Conservation (phyloP, 2,797 vertebrate genomes). For the Gymnoscopelus microlampas region DNA sequence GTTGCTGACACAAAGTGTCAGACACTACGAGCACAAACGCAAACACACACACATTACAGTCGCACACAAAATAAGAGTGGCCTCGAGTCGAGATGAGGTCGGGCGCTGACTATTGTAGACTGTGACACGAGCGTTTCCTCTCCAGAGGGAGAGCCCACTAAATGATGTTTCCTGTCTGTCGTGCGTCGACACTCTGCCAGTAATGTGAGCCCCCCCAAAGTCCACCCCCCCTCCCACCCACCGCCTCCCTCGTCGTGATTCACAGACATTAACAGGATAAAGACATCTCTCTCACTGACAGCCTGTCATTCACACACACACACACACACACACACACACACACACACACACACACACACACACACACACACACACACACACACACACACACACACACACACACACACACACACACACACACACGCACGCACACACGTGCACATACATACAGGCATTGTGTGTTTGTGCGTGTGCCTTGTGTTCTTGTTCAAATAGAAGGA, state of each 20-base stretch:
- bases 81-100: conserved; percentile 64
- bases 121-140: conserved; percentile 64
- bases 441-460: background rate
- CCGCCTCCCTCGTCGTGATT: background rate
- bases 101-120: conserved; percentile 51
- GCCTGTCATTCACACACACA: conserved; percentile 69
- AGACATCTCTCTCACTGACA: conserved; percentile 75
- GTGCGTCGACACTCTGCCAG: conserved; percentile 52
- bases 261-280: conserved; percentile 60
- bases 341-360: conserved; percentile 15
- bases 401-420: conserved; percentile 18
- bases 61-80: conserved; percentile 46
- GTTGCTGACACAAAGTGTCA: no score
- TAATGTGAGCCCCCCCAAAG: conserved; percentile 55
- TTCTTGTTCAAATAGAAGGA: conserved; percentile 41
- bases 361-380: conserved; percentile 17
- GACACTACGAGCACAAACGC: background rate
- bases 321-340: conserved; percentile 31
- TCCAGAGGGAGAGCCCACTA: conserved; percentile 65
- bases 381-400: conserved; percentile 13
- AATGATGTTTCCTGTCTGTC: conserved; percentile 74
- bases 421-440: conserved; percentile 13
- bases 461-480: background rate
- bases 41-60: conserved; percentile 3
- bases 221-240: conserved; percentile 40